phyloP scores from a whole-genome alignment of 2,888 invertebrate genomes.

The Sphinx pinastri region DNA sequence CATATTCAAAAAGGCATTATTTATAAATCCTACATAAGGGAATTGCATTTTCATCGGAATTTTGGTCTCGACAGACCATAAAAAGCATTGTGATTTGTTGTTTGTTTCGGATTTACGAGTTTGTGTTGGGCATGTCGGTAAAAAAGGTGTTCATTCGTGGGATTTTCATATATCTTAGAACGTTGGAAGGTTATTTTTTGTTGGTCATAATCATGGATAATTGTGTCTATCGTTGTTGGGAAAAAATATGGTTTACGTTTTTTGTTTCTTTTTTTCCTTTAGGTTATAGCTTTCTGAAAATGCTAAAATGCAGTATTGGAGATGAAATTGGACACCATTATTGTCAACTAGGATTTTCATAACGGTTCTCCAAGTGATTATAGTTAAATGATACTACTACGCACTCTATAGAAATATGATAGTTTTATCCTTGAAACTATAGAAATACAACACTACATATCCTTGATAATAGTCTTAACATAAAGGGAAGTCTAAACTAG shows the following conservation, averaged over 20 bases:
- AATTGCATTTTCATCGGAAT: background rate
- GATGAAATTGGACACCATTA: too few species aligned
- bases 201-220: background rate
- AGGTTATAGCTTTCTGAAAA: background rate
- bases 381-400: background rate
- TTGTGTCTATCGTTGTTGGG: background rate
- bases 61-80: background rate
- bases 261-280: background rate
- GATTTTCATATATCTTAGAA: background rate
- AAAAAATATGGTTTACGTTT: background rate
- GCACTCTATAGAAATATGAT: background rate
- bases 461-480: background rate
- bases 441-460: too few species aligned
- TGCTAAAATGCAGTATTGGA: background rate
- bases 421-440: constrained; percentile 5
- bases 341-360: background rate
- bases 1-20: background rate
- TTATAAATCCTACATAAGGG: background rate
- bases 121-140: constrained; percentile 3
- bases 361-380: background rate
- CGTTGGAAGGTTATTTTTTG: constrained; percentile 15
- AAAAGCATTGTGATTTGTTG: background rate
- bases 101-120: background rate
- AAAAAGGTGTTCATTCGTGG: background rate
- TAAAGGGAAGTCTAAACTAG: background rate